A percentile compares a stretch with the other conserved stretches of the same genome.
Evolutionary conservation across 2,113 vertebrate species (phyloP).

Genomic region (Nicator chloris): DNA sequence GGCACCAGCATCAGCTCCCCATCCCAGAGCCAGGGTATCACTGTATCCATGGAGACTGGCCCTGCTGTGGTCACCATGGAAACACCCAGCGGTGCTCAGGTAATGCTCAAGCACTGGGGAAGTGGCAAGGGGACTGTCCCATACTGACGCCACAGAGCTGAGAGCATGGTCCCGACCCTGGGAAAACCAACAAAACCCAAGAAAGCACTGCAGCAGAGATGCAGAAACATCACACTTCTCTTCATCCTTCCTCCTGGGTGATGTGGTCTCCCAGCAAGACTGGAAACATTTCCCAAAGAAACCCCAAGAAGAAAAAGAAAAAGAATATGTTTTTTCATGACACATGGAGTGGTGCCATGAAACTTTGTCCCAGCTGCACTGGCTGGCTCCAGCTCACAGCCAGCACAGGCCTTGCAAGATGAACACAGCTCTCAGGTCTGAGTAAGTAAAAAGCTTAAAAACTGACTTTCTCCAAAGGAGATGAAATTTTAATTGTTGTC

Average conservation of each 20-base stretch:
- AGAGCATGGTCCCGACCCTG: rapidly evolving
- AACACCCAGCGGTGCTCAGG: background rate
- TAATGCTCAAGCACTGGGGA: background rate
- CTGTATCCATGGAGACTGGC: background rate
- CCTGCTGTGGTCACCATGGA: conserved; percentile 32
- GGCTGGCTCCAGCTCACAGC: background rate
- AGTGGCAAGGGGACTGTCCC: background rate
- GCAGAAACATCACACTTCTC: background rate
- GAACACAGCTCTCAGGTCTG: background rate
- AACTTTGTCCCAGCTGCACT: background rate
- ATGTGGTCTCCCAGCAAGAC: rapidly evolving
- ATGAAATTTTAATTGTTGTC: background rate
- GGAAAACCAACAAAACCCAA: background rate
- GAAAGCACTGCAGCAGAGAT: background rate
- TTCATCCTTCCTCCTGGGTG: background rate
- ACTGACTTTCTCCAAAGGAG: background rate
- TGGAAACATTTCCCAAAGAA: background rate
- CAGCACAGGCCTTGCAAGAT: rapidly evolving
- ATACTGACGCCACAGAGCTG: rapidly evolving
- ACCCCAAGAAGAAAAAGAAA: background rate
- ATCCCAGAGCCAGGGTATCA: background rate
- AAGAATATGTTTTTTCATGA: background rate
- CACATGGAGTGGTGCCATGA: background rate
- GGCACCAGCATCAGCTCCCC: background rate
- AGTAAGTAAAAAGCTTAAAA: background rate